Evolutionary conservation across 2,888 invertebrate genomes (phyloP), one percentile per base, ranked within the genome.

Genomic region (Rhogogaster chlorosoma): DNA sequence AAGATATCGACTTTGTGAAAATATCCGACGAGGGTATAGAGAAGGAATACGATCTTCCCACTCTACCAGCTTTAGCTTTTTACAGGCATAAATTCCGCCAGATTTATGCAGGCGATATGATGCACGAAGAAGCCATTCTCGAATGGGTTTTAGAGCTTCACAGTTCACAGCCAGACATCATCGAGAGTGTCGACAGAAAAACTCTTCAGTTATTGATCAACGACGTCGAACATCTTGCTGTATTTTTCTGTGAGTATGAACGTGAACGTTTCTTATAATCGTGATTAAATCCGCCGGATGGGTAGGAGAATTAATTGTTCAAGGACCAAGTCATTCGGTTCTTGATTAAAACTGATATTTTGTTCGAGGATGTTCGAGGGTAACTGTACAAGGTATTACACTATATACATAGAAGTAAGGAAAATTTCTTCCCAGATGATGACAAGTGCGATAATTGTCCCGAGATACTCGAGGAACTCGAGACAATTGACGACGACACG

Each of bases 401-500:
- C 10, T 6, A 10, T 53, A 61, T 70, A 70, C 36, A 38, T 70
- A 70, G 75, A 75, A 45, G 75, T 38, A 49, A 49, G 36, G 7
- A 80, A 61, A 61, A 61, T 61, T 61, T 61, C 61, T 77, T 84
- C 93, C 93, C 86, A 97, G 97, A 98, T 93, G 97, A 97, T 91
- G 97, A 98, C 91, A 96, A 97, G 91, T 98, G 98, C 93, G 96
- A 97, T 86, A 95, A 96, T n/a, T 98, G 98, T 92, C 95, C 96
- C 57, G 96, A 96, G 88, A 96, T 98, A 89, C 94, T 98, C 77
- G 97, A 98, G 91, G 98, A 98, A 91, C 94, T 98, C 89, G 98
- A 98, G 94, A 97, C 97, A 29, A 98, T 98, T 90, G 98, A 98
- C 91, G 98, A 98, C 92, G 98, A 98, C 90, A 98, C 98, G 7